Conservation (phyloP, 1,140 invertebrate genomes). For the Orchestia grillus region DNA sequence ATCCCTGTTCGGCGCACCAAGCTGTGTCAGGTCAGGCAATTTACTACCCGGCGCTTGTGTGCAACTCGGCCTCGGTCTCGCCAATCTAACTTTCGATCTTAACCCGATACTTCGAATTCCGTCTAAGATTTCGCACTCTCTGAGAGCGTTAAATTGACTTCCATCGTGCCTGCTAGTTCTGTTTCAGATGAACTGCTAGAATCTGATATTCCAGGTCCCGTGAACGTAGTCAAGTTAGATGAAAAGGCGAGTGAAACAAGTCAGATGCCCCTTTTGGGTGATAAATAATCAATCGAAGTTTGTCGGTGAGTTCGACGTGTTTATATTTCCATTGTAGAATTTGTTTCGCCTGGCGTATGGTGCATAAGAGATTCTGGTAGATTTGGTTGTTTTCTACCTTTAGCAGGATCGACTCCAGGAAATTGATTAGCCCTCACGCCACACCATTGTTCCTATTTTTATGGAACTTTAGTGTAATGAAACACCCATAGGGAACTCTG, state of each 20-base stretch:
- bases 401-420: too few species aligned
- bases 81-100: slow-evolving; percentile 54
- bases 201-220: background rate
- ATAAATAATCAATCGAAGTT: too few species aligned
- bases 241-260: background rate
- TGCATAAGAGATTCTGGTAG: too few species aligned
- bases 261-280: background rate
- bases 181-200: background rate
- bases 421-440: too few species aligned
- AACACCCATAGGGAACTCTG: too few species aligned
- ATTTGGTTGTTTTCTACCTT: too few species aligned
- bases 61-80: background rate
- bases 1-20: background rate
- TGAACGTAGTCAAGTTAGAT: background rate
- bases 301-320: background rate
- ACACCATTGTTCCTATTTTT: too few species aligned
- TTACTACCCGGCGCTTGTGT: slow-evolving; percentile 21
- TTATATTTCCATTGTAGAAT: background rate
- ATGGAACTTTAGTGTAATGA: too few species aligned
- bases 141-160: slow-evolving; percentile 47
- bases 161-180: background rate
- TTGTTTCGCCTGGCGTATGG: too few species aligned
- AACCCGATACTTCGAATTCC: slow-evolving; percentile 55
- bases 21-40: slow-evolving; percentile 48
- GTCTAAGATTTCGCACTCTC: slow-evolving; percentile 48